Conservation (phyloP, 2,797 vertebrate genomes). For the Yasuhikotakia modesta region DNA sequence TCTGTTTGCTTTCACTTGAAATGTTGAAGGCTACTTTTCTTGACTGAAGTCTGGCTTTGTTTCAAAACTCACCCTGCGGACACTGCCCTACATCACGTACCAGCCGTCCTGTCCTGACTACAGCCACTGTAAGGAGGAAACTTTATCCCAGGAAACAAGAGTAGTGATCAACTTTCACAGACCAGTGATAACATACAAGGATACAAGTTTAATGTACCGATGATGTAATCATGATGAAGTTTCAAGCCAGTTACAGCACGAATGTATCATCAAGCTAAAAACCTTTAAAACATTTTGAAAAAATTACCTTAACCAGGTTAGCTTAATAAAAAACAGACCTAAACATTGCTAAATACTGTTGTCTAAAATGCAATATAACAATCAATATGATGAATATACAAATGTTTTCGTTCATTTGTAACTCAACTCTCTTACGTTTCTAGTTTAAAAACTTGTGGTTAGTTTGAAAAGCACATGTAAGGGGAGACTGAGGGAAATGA, state of each 20-base stretch:
- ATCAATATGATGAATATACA: too few species aligned
- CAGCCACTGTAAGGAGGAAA: constrained; percentile 43
- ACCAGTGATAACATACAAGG: constrained; percentile 23
- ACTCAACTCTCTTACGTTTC: too few species aligned
- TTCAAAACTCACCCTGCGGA: not conserved
- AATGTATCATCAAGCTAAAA: not conserved
- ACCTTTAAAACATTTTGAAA: not conserved
- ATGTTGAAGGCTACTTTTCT: constrained; percentile 4
- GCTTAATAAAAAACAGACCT: too few species aligned
- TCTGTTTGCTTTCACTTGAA: constrained; percentile 12
- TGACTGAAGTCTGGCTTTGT: not conserved
- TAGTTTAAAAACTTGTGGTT: too few species aligned
- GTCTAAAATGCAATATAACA: too few species aligned
- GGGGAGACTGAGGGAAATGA: not conserved
- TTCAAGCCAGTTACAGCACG: constrained; percentile 13
- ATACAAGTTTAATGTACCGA: constrained; percentile 66
- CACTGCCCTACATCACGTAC: constrained; percentile 19
- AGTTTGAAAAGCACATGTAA: too few species aligned
- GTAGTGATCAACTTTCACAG: constrained; percentile 60
- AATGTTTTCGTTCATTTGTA: too few species aligned
- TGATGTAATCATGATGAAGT: constrained; percentile 52
- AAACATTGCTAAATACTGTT: too few species aligned
- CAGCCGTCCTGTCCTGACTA: constrained; percentile 21
- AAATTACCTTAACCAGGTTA: too few species aligned
- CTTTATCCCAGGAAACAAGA: constrained; percentile 40